A percentile compares a stretch with the other conserved stretches of the same genome.
Evolutionary conservation across 2,888 invertebrate genomes (phyloP).

Genomic region (Euspilapteryx auroguttella): DNA sequence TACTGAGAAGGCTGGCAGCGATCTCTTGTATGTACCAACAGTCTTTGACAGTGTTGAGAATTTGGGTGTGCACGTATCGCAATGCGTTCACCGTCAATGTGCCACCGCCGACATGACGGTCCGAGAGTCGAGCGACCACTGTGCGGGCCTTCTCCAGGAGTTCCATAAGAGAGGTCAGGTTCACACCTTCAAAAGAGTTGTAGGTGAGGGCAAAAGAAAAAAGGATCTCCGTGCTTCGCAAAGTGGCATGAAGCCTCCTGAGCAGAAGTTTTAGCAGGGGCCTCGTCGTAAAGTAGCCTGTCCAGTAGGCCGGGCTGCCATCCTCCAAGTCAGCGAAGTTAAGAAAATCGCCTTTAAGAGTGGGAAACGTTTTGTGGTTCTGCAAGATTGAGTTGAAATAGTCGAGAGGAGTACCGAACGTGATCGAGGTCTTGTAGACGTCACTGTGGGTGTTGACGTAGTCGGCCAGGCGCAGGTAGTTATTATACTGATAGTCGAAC

Average conservation of each 20-base stretch:
- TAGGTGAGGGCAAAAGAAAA: conserved; percentile 78
- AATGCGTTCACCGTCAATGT: conserved; percentile 85
- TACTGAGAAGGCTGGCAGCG: conserved; percentile 58
- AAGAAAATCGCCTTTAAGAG: conserved; percentile 89
- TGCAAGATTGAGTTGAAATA: conserved; percentile 77
- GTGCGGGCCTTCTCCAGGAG: conserved; percentile 64
- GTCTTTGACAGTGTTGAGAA: conserved; percentile 25
- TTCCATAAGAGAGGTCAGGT: conserved; percentile 51
- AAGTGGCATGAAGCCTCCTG: conserved; percentile 76
- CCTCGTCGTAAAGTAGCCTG: conserved; percentile 89
- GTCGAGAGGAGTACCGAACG: conserved; percentile 87
- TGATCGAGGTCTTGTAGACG: conserved; percentile 70
- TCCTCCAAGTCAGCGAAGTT: conserved; percentile 90
- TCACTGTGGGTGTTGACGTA: conserved; percentile 80
- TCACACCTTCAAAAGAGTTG: conserved; percentile 54
- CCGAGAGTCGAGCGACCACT: conserved; percentile 86
- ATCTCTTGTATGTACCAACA: conserved; percentile 45
- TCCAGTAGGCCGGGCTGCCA: conserved; percentile 92
- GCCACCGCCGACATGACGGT: conserved; percentile 96
- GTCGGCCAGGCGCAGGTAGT: conserved; percentile 85
- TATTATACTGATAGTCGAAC: conserved; percentile 92
- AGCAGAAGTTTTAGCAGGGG: conserved; percentile 82
- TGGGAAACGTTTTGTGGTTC: conserved; percentile 66
- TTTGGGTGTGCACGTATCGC: conserved; percentile 79
- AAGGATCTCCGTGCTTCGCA: conserved; percentile 81